Percentiles rank a stretch among this genome's conserved stretches.
These are phyloP conservation scores for Amblyraja radiata DNA, from an alignment of 2,797 vertebrate species.

Conservation along the genomic window DNA sequence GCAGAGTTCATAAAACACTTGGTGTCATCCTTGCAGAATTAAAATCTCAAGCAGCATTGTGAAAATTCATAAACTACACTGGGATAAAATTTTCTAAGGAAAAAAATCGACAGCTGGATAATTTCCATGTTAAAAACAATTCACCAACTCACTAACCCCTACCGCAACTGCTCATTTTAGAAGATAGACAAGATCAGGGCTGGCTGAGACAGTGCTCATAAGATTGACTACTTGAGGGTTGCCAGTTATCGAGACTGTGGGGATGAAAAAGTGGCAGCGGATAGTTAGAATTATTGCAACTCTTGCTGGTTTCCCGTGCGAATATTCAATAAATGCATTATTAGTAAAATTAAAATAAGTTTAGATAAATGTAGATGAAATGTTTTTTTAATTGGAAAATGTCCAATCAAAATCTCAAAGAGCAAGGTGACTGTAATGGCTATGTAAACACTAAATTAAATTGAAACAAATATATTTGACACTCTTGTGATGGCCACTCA, in stretches of 20 bases:
- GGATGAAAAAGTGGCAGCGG: too few species aligned
- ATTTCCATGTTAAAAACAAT: neutral
- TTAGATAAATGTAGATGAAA: neutral
- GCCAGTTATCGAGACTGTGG: neutral
- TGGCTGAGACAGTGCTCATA: neutral
- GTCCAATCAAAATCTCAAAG: neutral
- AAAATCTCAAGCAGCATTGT: neutral
- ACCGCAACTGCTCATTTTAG: neutral
- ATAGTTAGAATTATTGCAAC: neutral
- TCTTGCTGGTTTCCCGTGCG: neutral
- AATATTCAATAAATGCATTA: neutral
- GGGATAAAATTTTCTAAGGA: neutral
- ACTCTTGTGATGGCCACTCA: neutral
- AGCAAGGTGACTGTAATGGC: neutral
- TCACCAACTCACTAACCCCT: neutral
- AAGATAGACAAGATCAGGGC: neutral
- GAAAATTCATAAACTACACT: neutral
- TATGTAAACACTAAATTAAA: neutral
- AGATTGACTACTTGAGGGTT: neutral
- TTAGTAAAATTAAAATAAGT: neutral
- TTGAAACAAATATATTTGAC: neutral
- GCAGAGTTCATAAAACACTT: neutral
- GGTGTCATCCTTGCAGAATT: neutral
- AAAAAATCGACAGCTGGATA: neutral
- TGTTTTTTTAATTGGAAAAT: slow-evolving; percentile 39